Conservation (phyloP, 1,140 invertebrate species). For the Aporrectodea caliginosa region DNA sequence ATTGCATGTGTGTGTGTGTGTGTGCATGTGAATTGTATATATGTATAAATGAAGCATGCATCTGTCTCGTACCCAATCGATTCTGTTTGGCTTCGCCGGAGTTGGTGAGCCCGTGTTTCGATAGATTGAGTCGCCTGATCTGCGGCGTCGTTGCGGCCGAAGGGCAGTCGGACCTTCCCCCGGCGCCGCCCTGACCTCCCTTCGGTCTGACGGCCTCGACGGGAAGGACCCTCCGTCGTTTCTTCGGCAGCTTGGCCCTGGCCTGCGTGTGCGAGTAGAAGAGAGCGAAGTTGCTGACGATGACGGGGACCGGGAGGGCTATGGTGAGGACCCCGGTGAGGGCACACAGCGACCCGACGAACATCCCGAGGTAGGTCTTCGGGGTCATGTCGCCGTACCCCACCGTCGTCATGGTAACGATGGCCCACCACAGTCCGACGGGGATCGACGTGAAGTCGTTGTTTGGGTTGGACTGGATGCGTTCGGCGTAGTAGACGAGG, state of each 20-base stretch:
- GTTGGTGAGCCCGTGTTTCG: background rate
- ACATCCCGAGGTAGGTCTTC: constrained; percentile 74
- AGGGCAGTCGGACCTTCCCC: background rate
- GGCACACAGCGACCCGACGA: constrained; percentile 76
- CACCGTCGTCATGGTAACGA: constrained; percentile 60
- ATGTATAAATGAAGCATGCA: no score
- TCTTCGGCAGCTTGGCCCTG: constrained; percentile 82
- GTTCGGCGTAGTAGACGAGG: constrained; percentile 97
- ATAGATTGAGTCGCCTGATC: background rate
- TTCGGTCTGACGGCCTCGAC: constrained; percentile 64
- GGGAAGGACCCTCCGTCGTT: constrained; percentile 78
- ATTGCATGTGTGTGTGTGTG: no score
- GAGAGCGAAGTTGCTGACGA: constrained; percentile 90
- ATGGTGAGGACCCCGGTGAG: constrained; percentile 85
- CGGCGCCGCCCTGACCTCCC: background rate
- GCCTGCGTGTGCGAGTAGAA: constrained; percentile 90
- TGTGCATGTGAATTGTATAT: no score
- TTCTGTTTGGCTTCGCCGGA: background rate
- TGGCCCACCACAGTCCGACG: constrained; percentile 60
- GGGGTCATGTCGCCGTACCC: constrained; percentile 85
- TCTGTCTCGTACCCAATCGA: background rate
- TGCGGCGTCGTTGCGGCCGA: background rate
- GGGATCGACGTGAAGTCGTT: constrained; percentile 96
- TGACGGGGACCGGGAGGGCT: constrained; percentile 85
- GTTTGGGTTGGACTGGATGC: constrained; percentile 89